Conservation (phyloP, 2,888 invertebrate species). For the Pyrochroa serraticornis region DNA sequence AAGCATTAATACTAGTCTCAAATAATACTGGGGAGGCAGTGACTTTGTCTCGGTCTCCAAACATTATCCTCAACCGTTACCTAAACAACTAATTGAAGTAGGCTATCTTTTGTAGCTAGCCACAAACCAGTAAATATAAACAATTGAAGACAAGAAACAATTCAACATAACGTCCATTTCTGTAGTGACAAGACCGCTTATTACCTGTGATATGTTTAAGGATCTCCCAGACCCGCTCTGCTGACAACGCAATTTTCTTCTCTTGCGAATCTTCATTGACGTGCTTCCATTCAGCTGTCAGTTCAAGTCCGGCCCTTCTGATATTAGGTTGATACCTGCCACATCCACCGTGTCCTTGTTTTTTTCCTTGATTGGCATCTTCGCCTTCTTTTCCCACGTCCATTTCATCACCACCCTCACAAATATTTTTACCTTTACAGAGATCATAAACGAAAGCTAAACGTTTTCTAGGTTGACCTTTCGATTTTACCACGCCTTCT, state of each 20-base stretch:
- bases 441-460: slow-evolving; percentile 95
- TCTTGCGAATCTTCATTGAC: slow-evolving; percentile 98
- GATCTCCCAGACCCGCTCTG: slow-evolving; percentile 97
- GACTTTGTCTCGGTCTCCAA: too few species aligned
- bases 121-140: too few species aligned
- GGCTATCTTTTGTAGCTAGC: too few species aligned
- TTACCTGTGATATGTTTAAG: slow-evolving; percentile 85
- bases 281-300: slow-evolving; percentile 98
- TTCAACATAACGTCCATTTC: too few species aligned
- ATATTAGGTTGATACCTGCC: slow-evolving; percentile 97
- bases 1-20: too few species aligned
- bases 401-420: slow-evolving; percentile 98
- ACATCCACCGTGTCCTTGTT: slow-evolving; percentile 91
- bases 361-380: slow-evolving; percentile 61
- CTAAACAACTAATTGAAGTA: too few species aligned
- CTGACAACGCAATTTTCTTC: slow-evolving; percentile 90
- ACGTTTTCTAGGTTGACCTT: slow-evolving; percentile 94
- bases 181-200: too few species aligned
- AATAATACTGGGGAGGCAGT: too few species aligned
- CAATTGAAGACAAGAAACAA: too few species aligned
- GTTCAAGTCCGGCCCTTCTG: slow-evolving; percentile 85
- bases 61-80: too few species aligned
- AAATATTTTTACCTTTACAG: slow-evolving; percentile 97
- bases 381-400: slow-evolving; percentile 84
- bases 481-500: slow-evolving; percentile 94